These are phyloP conservation scores for Euspilapteryx auroguttella DNA, from an alignment of 2,888 invertebrate species.

Conservation along the genomic window DNA sequence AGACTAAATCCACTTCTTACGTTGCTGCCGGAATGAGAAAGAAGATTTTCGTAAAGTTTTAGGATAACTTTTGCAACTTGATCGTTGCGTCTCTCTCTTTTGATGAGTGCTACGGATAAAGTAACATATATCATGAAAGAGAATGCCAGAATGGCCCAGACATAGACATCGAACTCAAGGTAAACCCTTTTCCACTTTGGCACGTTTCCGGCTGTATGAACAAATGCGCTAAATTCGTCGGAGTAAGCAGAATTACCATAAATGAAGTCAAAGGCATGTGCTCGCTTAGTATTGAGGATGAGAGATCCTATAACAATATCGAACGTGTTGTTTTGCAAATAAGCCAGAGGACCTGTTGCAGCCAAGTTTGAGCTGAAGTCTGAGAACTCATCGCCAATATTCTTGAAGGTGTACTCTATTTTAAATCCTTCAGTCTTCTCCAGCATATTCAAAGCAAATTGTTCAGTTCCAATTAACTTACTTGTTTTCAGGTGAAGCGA, in stretches of 20 bases:
- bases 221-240: constrained; percentile 20
- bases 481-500: not conserved
- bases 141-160: constrained; percentile 17
- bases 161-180: constrained; percentile 15
- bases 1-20: constrained; percentile 8
- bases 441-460: constrained; percentile 15
- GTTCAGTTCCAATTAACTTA: constrained; percentile 11
- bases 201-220: constrained; percentile 14
- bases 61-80: constrained; percentile 14
- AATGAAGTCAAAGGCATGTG: constrained; percentile 15
- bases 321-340: constrained; percentile 11
- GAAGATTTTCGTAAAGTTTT: constrained; percentile 15
- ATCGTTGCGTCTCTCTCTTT: constrained; percentile 7
- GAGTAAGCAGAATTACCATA: constrained; percentile 15
- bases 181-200: constrained; percentile 18
- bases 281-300: constrained; percentile 12
- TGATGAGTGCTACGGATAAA: constrained; percentile 11
- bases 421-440: constrained; percentile 18
- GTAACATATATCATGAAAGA: constrained; percentile 12
- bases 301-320: constrained; percentile 14
- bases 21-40: constrained; percentile 13
- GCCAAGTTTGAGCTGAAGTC: constrained; percentile 10
- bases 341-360: constrained; percentile 14
- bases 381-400: constrained; percentile 11
- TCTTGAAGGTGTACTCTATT: constrained; percentile 14